Conservation (phyloP, 1,140 invertebrate genomes). For the Anastatus disparis region DNA sequence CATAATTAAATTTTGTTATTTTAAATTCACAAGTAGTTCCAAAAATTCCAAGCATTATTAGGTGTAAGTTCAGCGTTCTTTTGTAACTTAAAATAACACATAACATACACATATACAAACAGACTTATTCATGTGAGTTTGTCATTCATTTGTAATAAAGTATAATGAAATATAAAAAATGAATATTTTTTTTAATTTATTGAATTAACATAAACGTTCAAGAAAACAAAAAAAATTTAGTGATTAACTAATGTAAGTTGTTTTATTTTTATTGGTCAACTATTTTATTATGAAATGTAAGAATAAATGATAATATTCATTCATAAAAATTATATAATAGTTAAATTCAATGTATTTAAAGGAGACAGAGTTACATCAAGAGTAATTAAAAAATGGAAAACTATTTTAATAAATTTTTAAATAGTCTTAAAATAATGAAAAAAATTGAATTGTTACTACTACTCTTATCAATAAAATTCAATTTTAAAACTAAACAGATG, state of each 20-base stretch:
- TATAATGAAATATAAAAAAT: slow-evolving; percentile 53
- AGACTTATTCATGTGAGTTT: slow-evolving; percentile 63
- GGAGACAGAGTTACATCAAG: slow-evolving; percentile 20
- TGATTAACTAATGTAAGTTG: slow-evolving; percentile 18
- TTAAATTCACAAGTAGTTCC: slow-evolving; percentile 21
- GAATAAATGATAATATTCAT: neutral
- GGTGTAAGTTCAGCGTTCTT: slow-evolving; percentile 63
- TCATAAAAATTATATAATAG: neutral
- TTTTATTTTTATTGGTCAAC: slow-evolving; percentile 9
- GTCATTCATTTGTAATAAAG: slow-evolving; percentile 63
- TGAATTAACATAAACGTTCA: slow-evolving; percentile 17
- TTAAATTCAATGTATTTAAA: slow-evolving; percentile 26
- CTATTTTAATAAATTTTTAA: neutral
- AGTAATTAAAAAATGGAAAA: slow-evolving; percentile 4
- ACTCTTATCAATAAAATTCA: neutral
- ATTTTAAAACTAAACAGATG: neutral
- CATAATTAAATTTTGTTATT: too few relatives aligned
- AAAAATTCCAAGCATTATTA: slow-evolving; percentile 49
- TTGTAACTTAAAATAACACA: slow-evolving; percentile 47
- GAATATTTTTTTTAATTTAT: slow-evolving; percentile 14
- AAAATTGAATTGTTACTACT: neutral
- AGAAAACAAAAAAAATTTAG: slow-evolving; percentile 15
- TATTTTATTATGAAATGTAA: neutral
- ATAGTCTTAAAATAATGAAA: neutral
- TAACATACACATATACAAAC: slow-evolving; percentile 51